A percentile compares a stretch with the other conserved stretches of the same genome.
phyloP scores from a whole-genome alignment of 1,140 invertebrate species.

The Diorhabda elongata region DNA sequence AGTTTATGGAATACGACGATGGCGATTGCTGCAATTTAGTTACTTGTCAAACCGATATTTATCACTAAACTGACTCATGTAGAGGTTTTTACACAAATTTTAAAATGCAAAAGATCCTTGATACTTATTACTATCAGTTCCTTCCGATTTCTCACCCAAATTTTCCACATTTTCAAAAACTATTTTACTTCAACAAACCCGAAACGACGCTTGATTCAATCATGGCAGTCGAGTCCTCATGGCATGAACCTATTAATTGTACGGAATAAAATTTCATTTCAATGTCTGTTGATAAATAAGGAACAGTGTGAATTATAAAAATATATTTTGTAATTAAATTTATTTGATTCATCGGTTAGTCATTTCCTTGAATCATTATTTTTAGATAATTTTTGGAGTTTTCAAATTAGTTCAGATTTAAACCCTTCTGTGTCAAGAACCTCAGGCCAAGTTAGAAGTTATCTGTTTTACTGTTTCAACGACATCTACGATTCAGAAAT shows the following conservation, averaged over 20 bases:
- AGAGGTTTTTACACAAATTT: conserved; percentile 24
- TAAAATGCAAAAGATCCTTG: conserved; percentile 24
- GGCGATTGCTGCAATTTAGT: conserved; percentile 26
- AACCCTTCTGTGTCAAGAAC: background rate
- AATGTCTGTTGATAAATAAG: background rate
- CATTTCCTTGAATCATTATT: background rate
- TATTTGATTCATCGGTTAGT: background rate
- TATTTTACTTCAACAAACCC: conserved; percentile 33
- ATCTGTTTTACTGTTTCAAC: background rate
- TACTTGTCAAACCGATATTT: conserved; percentile 35
- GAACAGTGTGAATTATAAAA: background rate
- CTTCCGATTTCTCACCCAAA: conserved; percentile 35
- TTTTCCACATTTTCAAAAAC: conserved; percentile 44
- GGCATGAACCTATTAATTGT: conserved; percentile 12
- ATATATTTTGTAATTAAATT: background rate
- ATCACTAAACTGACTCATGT: conserved; percentile 35
- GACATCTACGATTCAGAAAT: background rate
- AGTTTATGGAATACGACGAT: conserved; percentile 26
- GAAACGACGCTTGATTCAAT: conserved; percentile 47
- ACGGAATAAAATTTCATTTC: background rate
- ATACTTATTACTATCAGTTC: conserved; percentile 42
- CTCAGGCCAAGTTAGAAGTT: background rate
- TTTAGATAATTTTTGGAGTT: background rate
- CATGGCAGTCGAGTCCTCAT: conserved; percentile 41
- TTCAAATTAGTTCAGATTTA: background rate